Conservation (phyloP, 2,113 vertebrate genomes). For the Oenanthe oenanthe region DNA sequence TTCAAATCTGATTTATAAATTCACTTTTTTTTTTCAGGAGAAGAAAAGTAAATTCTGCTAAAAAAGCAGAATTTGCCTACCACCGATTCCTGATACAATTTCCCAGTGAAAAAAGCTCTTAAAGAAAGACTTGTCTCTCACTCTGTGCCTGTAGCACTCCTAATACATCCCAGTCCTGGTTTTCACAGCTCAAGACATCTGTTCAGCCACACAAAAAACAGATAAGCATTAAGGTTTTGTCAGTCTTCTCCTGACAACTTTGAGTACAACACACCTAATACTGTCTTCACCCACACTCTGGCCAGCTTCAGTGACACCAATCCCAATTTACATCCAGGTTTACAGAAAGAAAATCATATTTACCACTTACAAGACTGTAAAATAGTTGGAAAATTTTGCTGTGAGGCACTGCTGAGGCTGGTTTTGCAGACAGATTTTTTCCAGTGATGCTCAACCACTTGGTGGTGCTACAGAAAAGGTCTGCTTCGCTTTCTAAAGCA, state of each 20-base stretch:
- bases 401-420: background rate
- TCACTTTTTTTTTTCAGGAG: background rate
- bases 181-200: background rate
- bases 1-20: background rate
- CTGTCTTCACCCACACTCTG: background rate
- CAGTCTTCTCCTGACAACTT: background rate
- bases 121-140: background rate
- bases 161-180: background rate
- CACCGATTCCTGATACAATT: background rate
- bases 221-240: background rate
- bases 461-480: conserved; percentile 57
- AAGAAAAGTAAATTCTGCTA: background rate
- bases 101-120: background rate
- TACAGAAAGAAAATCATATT: background rate
- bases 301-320: background rate
- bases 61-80: background rate
- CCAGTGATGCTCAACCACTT: background rate
- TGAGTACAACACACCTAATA: background rate
- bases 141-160: background rate
- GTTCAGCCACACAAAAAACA: background rate
- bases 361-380: background rate
- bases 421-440: background rate
- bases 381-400: background rate
- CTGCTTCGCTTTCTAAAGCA: background rate
- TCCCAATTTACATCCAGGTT: background rate